Evolutionary conservation across 1,140 invertebrate species (phyloP).

Genomic region (Aphis craccivora): DNA sequence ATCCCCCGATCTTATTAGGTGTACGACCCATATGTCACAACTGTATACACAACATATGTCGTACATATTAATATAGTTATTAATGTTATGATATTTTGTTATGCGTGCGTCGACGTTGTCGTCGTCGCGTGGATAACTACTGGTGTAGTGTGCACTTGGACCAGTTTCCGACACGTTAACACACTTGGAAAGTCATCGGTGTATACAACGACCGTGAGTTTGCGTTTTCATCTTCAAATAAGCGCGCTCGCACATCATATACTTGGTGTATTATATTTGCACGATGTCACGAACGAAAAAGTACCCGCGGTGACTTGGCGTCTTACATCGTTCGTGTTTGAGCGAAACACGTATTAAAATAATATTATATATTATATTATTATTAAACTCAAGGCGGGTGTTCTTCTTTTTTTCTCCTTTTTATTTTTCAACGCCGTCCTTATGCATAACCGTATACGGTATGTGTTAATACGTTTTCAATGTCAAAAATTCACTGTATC

Average conservation of each 20-base stretch:
- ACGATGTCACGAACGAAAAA: constrained; percentile 17
- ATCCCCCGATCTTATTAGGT: no score
- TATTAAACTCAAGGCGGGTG: neutral
- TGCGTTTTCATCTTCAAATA: neutral
- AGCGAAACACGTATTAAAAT: neutral
- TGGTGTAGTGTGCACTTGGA: no score
- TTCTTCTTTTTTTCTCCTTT: neutral
- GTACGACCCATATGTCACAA: no score
- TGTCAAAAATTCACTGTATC: neutral
- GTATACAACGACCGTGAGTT: neutral
- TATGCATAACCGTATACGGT: neutral
- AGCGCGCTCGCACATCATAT: neutral
- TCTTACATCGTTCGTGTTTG: neutral
- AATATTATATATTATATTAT: neutral
- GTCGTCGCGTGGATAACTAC: no score
- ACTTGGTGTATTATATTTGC: neutral
- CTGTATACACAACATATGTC: no score
- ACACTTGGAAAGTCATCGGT: neutral
- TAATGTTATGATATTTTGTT: no score
- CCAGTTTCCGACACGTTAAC: neutral
- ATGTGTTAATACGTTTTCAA: neutral
- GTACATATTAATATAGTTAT: no score
- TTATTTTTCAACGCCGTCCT: neutral
- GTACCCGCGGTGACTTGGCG: constrained; percentile 1
- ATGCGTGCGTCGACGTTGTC: no score